Conservation (phyloP, 2,113 vertebrate genomes). For the Scomber colias region DNA sequence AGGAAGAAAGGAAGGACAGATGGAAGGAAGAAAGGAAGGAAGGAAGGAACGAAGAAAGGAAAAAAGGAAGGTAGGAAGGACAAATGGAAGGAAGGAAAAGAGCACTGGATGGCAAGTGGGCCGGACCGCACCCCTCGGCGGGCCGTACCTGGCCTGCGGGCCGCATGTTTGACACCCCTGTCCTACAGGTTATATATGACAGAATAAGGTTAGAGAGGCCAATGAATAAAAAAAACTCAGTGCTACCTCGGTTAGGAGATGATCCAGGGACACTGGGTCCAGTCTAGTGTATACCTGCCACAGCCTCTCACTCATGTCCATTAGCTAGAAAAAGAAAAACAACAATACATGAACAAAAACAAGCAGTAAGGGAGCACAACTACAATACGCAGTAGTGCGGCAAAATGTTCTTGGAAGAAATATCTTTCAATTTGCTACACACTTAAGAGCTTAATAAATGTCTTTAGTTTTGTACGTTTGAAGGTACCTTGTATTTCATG, state of each 20-base stretch:
- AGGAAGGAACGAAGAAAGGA: no score
- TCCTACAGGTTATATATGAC: neutral
- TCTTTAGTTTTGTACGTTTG: neutral
- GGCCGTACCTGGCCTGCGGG: no score
- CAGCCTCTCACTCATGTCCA: slow-evolving; percentile 93
- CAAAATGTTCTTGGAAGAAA: neutral
- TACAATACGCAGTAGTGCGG: neutral
- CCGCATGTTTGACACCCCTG: no score
- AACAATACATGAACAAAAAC: neutral
- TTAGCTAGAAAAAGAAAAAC: slow-evolving; percentile 83
- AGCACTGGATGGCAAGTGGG: no score
- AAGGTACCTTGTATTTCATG: slow-evolving; percentile 92
- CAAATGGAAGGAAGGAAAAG: no score
- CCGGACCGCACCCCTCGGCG: no score
- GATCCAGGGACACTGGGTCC: slow-evolving; percentile 92
- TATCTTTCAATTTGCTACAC: neutral
- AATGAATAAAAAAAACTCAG: neutral
- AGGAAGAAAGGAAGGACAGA: no score
- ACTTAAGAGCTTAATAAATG: neutral
- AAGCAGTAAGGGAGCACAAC: neutral
- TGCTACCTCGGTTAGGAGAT: slow-evolving; percentile 90
- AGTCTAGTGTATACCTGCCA: slow-evolving; percentile 93
- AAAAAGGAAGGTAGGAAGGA: no score
- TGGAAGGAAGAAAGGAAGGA: no score
- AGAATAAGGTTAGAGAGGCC: neutral